A percentile compares a stretch with the other conserved stretches of the same genome.
Conservation (phyloP, 2,797 vertebrate genomes). For the Oophaga sylvatica region DNA sequence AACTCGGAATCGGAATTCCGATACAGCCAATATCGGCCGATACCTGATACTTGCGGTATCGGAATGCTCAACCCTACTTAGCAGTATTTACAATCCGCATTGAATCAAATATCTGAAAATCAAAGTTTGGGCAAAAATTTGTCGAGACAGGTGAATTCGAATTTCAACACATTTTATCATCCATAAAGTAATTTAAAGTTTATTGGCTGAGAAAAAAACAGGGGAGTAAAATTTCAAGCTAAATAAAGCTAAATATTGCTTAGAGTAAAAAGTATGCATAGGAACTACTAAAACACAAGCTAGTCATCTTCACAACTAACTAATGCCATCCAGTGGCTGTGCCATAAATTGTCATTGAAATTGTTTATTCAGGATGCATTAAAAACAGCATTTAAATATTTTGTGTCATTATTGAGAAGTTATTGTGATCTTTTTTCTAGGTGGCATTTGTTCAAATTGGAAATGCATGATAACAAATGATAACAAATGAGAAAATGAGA, state of each 20-base stretch:
- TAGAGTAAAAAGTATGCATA: slow-evolving; percentile 12
- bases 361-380: not conserved
- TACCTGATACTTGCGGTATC: no score
- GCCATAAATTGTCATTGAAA: slow-evolving; percentile 49
- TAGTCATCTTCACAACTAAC: slow-evolving; percentile 62
- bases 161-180: no score
- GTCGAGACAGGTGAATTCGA: no score
- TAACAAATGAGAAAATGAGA: no score
- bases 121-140: no score
- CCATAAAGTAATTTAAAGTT: not conserved
- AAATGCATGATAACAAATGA: no score
- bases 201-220: slow-evolving; percentile 7
- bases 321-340: slow-evolving; percentile 72
- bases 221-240: not conserved
- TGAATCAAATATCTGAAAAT: no score
- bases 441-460: not conserved
- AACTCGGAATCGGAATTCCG: no score
- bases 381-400: slow-evolving; percentile 7
- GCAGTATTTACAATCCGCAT: no score
- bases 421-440: not conserved
- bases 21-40: no score
- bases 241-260: not conserved
- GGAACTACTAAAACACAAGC: slow-evolving; percentile 11
- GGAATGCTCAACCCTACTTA: no score
- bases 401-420: slow-evolving; percentile 6